These are phyloP conservation scores for Glomeris maerens DNA, from an alignment of 1,140 invertebrate genomes.

Conservation along the genomic window DNA sequence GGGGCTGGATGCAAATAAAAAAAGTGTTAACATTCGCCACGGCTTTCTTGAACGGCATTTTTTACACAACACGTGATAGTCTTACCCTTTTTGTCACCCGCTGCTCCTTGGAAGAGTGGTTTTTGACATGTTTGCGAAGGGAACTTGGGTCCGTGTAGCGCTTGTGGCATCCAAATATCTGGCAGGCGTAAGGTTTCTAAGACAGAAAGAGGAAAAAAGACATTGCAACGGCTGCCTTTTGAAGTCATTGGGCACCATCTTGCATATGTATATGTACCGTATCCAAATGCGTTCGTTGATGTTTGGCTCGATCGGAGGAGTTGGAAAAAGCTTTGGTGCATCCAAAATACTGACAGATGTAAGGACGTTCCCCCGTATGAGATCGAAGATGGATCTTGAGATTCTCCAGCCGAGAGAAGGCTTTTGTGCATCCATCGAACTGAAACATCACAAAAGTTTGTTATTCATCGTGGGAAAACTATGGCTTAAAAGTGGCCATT, in stretches of 20 bases:
- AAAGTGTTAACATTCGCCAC: no score
- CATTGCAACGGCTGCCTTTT: slow-evolving; percentile 8
- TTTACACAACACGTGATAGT: no score
- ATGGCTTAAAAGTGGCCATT: no score
- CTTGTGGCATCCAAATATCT: slow-evolving; percentile 70
- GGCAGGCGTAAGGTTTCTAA: slow-evolving; percentile 86
- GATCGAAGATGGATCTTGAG: slow-evolving; percentile 88
- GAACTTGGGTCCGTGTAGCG: slow-evolving; percentile 89
- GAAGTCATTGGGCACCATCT: not conserved
- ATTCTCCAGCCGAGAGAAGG: slow-evolving; percentile 88
- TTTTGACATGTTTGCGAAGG: slow-evolving; percentile 83
- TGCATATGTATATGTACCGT: slow-evolving; percentile 63
- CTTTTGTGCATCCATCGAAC: slow-evolving; percentile 82
- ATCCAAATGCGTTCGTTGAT: slow-evolving; percentile 90
- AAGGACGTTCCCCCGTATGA: slow-evolving; percentile 72
- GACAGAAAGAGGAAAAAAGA: slow-evolving; percentile 6
- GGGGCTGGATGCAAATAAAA: no score
- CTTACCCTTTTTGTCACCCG: slow-evolving; percentile 17
- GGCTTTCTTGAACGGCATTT: no score
- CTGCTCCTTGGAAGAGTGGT: slow-evolving; percentile 35
- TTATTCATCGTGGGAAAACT: not conserved
- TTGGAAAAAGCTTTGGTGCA: slow-evolving; percentile 92
- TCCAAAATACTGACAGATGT: slow-evolving; percentile 65
- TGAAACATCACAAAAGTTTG: slow-evolving; percentile 36
- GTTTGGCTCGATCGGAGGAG: slow-evolving; percentile 90